Conservation (phyloP, 2,888 invertebrate species). For the Notodonta ziczac region DNA sequence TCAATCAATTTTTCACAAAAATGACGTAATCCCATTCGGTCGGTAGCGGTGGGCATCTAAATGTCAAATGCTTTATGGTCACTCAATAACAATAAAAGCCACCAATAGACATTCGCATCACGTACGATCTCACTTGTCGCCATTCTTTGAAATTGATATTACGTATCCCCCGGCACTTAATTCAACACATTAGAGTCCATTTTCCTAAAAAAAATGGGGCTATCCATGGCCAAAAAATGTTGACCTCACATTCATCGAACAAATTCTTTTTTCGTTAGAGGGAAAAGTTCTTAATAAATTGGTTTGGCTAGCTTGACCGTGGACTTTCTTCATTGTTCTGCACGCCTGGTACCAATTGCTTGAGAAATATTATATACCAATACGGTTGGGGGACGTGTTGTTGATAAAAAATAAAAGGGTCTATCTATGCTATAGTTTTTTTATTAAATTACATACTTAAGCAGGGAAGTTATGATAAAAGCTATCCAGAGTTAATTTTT, state of each 20-base stretch:
- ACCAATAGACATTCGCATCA: conserved; percentile 71
- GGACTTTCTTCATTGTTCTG: conserved; percentile 64
- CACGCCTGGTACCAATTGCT: conserved; percentile 76
- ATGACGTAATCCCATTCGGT: conserved; percentile 18
- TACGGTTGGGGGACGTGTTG: conserved; percentile 56
- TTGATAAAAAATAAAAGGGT: conserved; percentile 51
- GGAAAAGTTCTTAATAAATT: conserved; percentile 36
- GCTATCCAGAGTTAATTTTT: too few relatives aligned
- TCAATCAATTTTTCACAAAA: conserved; percentile 15
- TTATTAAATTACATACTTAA: too few relatives aligned
- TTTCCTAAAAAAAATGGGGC: conserved; percentile 31
- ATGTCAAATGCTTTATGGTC: conserved; percentile 58
- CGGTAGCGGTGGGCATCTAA: conserved; percentile 31
- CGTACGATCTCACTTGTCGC: conserved; percentile 74
- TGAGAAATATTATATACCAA: conserved; percentile 68
- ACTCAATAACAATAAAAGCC: conserved; percentile 77
- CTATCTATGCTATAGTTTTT: not conserved
- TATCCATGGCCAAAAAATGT: conserved; percentile 44
- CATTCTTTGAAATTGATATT: conserved; percentile 80
- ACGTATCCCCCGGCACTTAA: conserved; percentile 51
- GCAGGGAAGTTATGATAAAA: too few relatives aligned
- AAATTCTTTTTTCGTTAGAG: conserved; percentile 20
- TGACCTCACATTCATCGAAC: conserved; percentile 41
- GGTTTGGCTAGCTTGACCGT: conserved; percentile 50
- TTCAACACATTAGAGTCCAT: conserved; percentile 40